Conservation (phyloP, 2,113 vertebrate genomes). For the Andinoacara biseriatus region DNA sequence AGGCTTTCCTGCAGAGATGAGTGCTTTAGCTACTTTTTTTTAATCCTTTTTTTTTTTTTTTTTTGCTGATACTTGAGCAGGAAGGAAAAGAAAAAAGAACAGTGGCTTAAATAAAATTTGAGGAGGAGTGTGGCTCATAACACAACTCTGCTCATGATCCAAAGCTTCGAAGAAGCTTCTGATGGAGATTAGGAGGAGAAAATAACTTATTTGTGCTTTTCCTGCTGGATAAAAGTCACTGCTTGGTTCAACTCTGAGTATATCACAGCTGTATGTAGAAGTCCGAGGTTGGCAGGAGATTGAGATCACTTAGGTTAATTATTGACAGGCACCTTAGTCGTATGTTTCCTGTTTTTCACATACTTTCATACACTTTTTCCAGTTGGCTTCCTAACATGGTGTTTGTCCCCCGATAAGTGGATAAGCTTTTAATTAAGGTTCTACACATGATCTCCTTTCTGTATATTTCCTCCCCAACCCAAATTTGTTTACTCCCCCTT, state of each 20-base stretch:
- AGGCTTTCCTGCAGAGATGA: no score
- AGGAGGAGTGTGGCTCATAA: conserved; percentile 3
- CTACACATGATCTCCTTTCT: conserved; percentile 24
- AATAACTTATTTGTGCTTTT: conserved; percentile 21
- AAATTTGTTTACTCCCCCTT: neutral
- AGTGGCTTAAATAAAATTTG: conserved; percentile 4
- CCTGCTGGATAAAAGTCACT: conserved; percentile 15
- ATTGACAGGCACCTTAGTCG: conserved; percentile 1
- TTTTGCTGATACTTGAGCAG: conserved; percentile 3
- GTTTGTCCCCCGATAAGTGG: conserved; percentile 55
- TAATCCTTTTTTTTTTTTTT: neutral
- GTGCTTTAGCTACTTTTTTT: no score
- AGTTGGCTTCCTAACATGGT: conserved; percentile 34
- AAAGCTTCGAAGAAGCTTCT: conserved; percentile 10
- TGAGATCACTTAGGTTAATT: neutral
- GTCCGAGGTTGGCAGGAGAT: neutral
- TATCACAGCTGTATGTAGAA: neutral
- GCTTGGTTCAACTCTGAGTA: neutral
- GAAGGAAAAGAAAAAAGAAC: conserved; percentile 27
- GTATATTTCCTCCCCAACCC: neutral
- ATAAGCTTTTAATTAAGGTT: neutral
- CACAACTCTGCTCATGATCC: neutral
- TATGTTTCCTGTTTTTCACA: conserved; percentile 23
- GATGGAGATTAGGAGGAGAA: conserved; percentile 3
- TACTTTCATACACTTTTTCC: neutral